phyloP scores from a whole-genome alignment of 2,888 invertebrate species.

The Epinotia demarniana region DNA sequence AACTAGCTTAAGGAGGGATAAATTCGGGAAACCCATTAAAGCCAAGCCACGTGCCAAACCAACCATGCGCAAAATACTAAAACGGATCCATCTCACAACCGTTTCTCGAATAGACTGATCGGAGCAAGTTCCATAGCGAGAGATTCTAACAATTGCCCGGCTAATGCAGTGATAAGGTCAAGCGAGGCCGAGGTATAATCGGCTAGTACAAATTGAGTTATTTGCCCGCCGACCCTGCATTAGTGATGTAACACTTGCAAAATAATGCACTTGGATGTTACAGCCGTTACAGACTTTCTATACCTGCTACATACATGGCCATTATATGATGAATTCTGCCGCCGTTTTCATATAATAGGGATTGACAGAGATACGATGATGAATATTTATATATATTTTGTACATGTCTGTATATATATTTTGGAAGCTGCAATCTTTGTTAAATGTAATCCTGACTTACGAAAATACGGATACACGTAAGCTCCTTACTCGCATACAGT shows the following conservation, averaged over 20 bases:
- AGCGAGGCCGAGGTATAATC: background rate
- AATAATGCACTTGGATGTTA: constrained; percentile 1
- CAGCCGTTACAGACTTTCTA: background rate
- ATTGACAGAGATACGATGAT: background rate
- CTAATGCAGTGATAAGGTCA: background rate
- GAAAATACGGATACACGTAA: too few species aligned
- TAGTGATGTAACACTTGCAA: background rate
- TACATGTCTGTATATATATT: too few species aligned
- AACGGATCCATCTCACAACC: background rate
- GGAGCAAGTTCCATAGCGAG: background rate
- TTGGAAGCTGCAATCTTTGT: too few species aligned
- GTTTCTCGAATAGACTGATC: background rate
- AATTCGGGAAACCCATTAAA: too few species aligned
- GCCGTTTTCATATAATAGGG: background rate
- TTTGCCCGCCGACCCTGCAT: background rate
- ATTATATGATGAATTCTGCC: background rate
- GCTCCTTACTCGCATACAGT: too few species aligned
- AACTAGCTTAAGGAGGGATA: too few species aligned
- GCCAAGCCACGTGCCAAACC: too few species aligned
- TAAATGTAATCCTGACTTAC: too few species aligned
- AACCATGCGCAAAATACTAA: background rate
- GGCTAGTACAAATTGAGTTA: constrained; percentile 19
- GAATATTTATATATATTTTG: too few species aligned
- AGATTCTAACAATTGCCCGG: background rate
- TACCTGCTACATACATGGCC: background rate